phyloP scores from a whole-genome alignment of 1,140 invertebrate genomes.

The Trachymyrmex cornetzi region DNA sequence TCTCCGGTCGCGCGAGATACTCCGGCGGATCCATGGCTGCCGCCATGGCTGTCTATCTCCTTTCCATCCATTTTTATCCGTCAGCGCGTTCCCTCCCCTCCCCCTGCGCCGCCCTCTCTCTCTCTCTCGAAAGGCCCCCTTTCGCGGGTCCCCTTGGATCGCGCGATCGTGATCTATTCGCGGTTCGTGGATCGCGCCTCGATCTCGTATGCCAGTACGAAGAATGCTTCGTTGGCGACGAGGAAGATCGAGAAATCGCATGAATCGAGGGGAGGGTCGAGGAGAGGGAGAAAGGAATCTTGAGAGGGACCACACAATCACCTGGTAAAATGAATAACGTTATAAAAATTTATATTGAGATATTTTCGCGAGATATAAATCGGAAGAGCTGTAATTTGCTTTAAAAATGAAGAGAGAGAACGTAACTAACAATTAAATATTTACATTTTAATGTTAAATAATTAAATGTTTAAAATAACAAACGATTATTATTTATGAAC shows the following conservation, averaged over 20 bases:
- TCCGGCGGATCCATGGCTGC: conserved; percentile 60
- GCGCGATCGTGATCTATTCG: conserved; percentile 64
- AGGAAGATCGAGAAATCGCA: conserved; percentile 39
- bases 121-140: background rate
- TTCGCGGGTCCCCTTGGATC: conserved; percentile 33
- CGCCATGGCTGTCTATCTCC: conserved; percentile 63
- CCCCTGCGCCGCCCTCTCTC: background rate
- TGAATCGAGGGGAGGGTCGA: background rate
- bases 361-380: background rate
- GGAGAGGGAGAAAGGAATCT: background rate
- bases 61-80: conserved; percentile 66
- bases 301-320: background rate
- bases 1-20: conserved; percentile 62
- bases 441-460: background rate
- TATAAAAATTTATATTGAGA: background rate
- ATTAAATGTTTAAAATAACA: background rate
- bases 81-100: conserved; percentile 16
- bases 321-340: background rate
- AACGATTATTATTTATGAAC: too few species aligned
- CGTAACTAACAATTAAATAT: background rate
- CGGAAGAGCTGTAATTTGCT: background rate
- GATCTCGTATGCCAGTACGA: conserved; percentile 47
- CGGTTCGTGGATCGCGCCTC: conserved; percentile 33
- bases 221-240: background rate
- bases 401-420: background rate